Evolutionary conservation across 2,113 vertebrate species (phyloP).

Genomic region (Scortum barcoo): DNA sequence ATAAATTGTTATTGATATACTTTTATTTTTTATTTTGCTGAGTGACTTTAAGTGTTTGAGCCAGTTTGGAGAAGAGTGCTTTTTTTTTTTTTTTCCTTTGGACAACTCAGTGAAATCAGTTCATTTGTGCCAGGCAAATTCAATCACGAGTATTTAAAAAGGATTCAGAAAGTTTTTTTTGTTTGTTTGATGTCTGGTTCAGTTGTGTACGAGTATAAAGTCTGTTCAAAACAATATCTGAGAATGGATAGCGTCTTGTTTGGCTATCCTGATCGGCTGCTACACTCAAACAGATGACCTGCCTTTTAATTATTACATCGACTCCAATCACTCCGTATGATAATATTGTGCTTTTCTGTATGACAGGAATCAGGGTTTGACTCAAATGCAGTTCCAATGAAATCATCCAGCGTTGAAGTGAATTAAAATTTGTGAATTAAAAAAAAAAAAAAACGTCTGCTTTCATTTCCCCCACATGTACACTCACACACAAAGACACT

Average conservation of each 20-base stretch:
- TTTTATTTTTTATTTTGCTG: conserved; percentile 63
- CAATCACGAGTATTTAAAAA: conserved; percentile 73
- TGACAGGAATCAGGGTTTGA: conserved; percentile 81
- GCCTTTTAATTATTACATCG: conserved; percentile 51
- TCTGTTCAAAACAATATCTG: conserved; percentile 64
- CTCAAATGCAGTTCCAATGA: conserved; percentile 72
- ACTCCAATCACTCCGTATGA: conserved; percentile 45
- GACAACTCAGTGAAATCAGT: conserved; percentile 57
- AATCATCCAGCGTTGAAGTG: conserved; percentile 78
- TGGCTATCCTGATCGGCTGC: conserved; percentile 62
- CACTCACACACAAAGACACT: conserved; percentile 7
- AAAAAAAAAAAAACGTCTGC: conserved; percentile 26
- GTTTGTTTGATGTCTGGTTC: conserved; percentile 60
- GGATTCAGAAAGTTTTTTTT: conserved; percentile 28
- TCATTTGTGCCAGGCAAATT: conserved; percentile 56
- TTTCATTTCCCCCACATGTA: conserved; percentile 47
- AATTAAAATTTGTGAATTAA: conserved; percentile 82
- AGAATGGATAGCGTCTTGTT: conserved; percentile 47
- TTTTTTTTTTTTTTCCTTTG: conserved; percentile 13
- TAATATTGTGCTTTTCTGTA: conserved; percentile 72
- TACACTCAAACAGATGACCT: conserved; percentile 62
- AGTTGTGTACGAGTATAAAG: conserved; percentile 64
- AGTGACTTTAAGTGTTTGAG: conserved; percentile 78
- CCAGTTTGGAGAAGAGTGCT: conserved; percentile 67
- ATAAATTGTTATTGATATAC: conserved; percentile 67